Base-by-base conservation (phyloP, 2,888 invertebrate species). In the Dyspetes luteomarginatus region DNA sequence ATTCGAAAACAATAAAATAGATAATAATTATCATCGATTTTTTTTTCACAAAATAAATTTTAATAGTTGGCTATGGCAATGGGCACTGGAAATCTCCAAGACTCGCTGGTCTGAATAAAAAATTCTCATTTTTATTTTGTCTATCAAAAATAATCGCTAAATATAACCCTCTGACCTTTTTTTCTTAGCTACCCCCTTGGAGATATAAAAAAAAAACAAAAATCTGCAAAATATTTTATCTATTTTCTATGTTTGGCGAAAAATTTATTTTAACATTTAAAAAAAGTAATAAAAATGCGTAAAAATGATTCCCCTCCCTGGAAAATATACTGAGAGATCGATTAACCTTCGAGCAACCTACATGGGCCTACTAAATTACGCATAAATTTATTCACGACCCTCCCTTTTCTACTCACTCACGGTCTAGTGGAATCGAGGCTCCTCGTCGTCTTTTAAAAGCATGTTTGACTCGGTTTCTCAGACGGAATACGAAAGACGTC, bases 401-500 rank as follows among this genome's bases (percentile, higher is more conserved):
- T 58, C 30, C 24, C 3, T 26, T 55, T 24, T 1, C 55, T 22
- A 19, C 50, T 50, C 19, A 9, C 19, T 50, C 26, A n/a, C 12
- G 22, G 12, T 55, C 30, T n/a, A 58, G 12, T 15, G n/a, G 7
- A 12, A 4, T 58, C 17, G 56, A 17, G 56, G n/a, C 30, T 58
- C 56, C 4, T 7, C 17, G 30, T 15, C 36, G 12, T 9, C 26
- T n/a, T n/a, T n/a, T 43, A 26, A 24, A 55, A 58, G 56, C 24
- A 48, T 50, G 15, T 55, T 15, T 55, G 55, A 24, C 9, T 7
- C 41, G 30, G 28, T 28, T 0, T 7, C 17, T 52, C 64, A 73
- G 12, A 73, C 12, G 43, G 52, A 64, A 64, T 73, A 43, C 43
- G 52, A 64, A 45, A 64, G 41, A 69, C 43, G 55, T 0, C 5